phyloP scores from a whole-genome alignment of 2,797 vertebrate genomes.

The Propithecus perrieri region DNA sequence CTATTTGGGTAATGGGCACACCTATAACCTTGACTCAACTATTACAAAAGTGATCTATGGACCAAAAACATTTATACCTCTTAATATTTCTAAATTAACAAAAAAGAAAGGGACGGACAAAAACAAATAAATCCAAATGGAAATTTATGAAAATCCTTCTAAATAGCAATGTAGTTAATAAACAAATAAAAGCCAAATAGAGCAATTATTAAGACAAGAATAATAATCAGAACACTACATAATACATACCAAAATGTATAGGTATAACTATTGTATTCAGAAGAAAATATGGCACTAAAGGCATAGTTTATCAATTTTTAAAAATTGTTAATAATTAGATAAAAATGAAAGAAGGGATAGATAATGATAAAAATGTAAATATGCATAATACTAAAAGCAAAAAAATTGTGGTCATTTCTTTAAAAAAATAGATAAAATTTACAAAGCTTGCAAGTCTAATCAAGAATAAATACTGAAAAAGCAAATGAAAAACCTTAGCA shows the following conservation, averaged over 20 bases:
- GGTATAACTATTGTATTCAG: background rate
- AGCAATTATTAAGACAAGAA: background rate
- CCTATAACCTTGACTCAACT: background rate
- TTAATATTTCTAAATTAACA: background rate
- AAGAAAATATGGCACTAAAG: background rate
- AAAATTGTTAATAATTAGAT: background rate
- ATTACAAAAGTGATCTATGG: background rate
- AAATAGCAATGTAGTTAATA: background rate
- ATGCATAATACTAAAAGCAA: background rate
- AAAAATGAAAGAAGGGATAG: background rate
- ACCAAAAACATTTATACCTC: background rate
- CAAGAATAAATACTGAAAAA: background rate
- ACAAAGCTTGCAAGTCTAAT: background rate
- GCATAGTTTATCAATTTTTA: background rate
- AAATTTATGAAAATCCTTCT: background rate
- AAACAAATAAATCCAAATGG: background rate
- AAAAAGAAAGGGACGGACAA: background rate
- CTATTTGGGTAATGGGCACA: background rate
- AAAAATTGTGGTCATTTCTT: background rate
- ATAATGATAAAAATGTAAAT: background rate
- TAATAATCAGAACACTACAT: background rate
- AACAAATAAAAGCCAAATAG: constrained; percentile 9
- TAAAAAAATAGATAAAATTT: background rate
- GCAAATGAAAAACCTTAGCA: background rate
- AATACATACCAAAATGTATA: background rate